Percentiles rank a stretch among this genome's conserved stretches.
Evolutionary conservation across 2,113 vertebrate species (phyloP).

Genomic region (Crypturellus undulatus): DNA sequence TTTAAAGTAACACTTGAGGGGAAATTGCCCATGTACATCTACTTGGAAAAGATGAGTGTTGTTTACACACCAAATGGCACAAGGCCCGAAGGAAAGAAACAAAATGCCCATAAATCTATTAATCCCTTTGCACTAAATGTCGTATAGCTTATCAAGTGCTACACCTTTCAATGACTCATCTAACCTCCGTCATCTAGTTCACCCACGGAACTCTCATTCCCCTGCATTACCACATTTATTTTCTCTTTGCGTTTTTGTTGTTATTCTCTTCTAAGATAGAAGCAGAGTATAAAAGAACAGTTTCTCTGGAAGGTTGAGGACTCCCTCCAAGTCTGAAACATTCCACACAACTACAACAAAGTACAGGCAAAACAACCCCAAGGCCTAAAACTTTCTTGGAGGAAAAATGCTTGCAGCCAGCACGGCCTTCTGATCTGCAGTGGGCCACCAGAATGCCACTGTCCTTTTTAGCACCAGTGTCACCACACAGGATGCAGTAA

Average conservation of each 20-base stretch:
- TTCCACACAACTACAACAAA: background rate
- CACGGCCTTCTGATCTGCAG: background rate
- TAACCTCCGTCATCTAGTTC: background rate
- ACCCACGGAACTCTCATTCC: background rate
- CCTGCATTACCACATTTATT: background rate
- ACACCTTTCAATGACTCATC: background rate
- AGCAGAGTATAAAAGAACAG: background rate
- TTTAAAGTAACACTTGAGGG: background rate
- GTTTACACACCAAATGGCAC: background rate
- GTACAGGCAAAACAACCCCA: background rate
- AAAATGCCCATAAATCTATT: background rate
- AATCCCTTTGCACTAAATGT: background rate
- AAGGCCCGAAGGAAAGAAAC: background rate
- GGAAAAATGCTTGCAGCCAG: background rate
- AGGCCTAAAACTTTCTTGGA: background rate
- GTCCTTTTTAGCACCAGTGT: background rate
- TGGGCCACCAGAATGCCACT: background rate
- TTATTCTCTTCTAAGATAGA: background rate
- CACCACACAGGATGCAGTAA: constrained; percentile 13
- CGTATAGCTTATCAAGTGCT: background rate
- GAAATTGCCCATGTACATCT: background rate
- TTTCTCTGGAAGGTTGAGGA: background rate
- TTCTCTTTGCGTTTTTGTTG: background rate
- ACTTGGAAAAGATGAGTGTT: background rate
- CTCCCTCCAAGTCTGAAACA: background rate